phyloP scores from a whole-genome alignment of 2,113 vertebrate species.

The Aptenodytes forsteri region DNA sequence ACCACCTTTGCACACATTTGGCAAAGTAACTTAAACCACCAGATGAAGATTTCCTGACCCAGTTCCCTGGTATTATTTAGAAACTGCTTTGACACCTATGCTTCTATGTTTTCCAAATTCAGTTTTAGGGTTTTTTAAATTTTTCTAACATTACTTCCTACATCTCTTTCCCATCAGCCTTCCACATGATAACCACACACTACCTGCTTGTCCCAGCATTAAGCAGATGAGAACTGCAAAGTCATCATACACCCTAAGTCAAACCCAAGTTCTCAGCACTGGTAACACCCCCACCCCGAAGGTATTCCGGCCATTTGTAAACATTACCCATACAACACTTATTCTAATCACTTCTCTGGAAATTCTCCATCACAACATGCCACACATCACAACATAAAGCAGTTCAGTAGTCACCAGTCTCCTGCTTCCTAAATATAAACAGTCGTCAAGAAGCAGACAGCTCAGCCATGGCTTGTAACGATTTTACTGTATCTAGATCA shows the following conservation, averaged over 20 bases:
- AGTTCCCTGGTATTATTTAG: background rate
- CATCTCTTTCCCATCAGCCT: background rate
- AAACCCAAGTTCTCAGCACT: background rate
- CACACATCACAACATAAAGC: background rate
- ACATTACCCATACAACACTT: background rate
- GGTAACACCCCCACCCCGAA: background rate
- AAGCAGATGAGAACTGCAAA: background rate
- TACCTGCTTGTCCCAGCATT: background rate
- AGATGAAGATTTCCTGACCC: background rate
- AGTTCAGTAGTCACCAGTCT: background rate
- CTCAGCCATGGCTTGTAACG: background rate
- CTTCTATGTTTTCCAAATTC: background rate
- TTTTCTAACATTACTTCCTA: background rate
- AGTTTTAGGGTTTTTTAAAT: background rate
- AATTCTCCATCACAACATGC: background rate
- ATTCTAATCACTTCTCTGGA: background rate
- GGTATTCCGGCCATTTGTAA: background rate
- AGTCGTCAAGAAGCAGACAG: background rate
- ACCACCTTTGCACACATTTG: background rate
- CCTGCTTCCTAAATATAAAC: background rate
- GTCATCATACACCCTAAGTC: background rate
- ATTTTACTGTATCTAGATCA: background rate
- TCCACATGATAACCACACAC: background rate
- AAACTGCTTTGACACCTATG: background rate
- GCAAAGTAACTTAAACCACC: background rate